phyloP scores from a whole-genome alignment of 2,797 vertebrate genomes.

The Sternotherus odoratus region DNA sequence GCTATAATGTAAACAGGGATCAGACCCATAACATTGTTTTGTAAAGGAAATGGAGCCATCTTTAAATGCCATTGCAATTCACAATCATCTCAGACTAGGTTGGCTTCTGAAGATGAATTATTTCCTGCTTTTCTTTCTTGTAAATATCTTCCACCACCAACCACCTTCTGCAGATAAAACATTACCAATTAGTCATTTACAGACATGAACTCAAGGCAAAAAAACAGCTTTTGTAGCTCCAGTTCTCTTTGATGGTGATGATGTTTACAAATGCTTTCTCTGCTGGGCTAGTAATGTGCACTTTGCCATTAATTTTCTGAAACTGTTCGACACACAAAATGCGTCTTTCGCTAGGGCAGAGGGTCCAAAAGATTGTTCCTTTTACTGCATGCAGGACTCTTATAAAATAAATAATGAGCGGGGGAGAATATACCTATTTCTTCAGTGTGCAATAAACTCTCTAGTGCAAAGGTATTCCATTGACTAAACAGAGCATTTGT shows the following conservation, averaged over 20 bases:
- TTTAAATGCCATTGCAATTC: conserved; percentile 35
- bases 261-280: conserved; percentile 79
- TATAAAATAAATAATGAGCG: conserved; percentile 74
- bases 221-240: conserved; percentile 72
- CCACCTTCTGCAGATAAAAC: conserved; percentile 79
- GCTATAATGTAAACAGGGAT: not conserved
- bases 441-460: conserved; percentile 52
- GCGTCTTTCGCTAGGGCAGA: conserved; percentile 68
- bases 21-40: not conserved
- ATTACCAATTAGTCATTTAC: conserved; percentile 80
- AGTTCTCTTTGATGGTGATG: conserved; percentile 74
- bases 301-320: conserved; percentile 76
- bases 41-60: not conserved
- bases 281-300: conserved; percentile 72
- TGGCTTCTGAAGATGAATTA: conserved; percentile 75
- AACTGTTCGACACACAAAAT: conserved; percentile 57
- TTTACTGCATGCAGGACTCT: conserved; percentile 70
- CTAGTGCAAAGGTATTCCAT: conserved; percentile 11
- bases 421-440: not conserved
- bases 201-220: conserved; percentile 78
- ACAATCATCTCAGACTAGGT: conserved; percentile 25
- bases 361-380: conserved; percentile 74
- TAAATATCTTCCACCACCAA: conserved; percentile 77
- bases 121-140: conserved; percentile 79
- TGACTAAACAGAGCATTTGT: conserved; percentile 11